phyloP scores from a whole-genome alignment of 64 coral and sea anemone species.

The Hydrozoanthus tunicans region DNA sequence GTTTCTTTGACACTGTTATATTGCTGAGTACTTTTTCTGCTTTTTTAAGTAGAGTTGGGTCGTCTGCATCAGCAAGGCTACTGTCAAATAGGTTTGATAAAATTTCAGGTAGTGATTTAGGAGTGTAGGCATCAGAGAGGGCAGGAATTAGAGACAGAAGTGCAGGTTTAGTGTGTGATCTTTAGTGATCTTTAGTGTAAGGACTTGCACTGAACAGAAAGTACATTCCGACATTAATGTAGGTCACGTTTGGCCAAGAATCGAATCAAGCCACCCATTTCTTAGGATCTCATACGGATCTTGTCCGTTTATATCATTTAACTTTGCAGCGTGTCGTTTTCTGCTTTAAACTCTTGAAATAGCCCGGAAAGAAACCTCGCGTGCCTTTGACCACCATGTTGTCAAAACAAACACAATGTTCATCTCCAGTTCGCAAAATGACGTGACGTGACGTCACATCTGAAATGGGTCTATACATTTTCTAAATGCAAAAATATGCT shows the following conservation, averaged over 20 bases:
- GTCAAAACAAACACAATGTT: constrained; percentile 34
- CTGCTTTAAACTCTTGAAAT: background rate
- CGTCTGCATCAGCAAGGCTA: background rate
- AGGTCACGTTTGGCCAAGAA: constrained; percentile 26
- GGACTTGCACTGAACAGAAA: constrained; percentile 6
- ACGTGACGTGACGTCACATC: constrained; percentile 48
- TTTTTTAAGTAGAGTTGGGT: background rate
- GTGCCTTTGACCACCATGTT: constrained; percentile 27
- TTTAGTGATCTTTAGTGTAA: constrained; percentile 11
- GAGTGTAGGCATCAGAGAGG: constrained; percentile 21
- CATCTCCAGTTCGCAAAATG: background rate
- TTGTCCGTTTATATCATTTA: constrained; percentile 13
- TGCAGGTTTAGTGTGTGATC: constrained; percentile 22
- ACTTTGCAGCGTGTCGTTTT: background rate
- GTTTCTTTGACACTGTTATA: background rate
- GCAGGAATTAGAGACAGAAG: constrained; percentile 21
- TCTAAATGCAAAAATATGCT: too few relatives aligned
- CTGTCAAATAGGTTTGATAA: constrained; percentile 1
- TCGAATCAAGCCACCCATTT: constrained; percentile 30
- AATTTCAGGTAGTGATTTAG: background rate
- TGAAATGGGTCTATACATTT: constrained; percentile 29
- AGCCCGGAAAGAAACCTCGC: background rate
- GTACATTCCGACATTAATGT: constrained; percentile 50
- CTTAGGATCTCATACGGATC: constrained; percentile 25
- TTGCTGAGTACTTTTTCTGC: background rate